A percentile compares a stretch with the other conserved stretches of the same genome.
Conservation (phyloP, 1,140 invertebrate genomes). For the Pseudomyrmex gracilis region DNA sequence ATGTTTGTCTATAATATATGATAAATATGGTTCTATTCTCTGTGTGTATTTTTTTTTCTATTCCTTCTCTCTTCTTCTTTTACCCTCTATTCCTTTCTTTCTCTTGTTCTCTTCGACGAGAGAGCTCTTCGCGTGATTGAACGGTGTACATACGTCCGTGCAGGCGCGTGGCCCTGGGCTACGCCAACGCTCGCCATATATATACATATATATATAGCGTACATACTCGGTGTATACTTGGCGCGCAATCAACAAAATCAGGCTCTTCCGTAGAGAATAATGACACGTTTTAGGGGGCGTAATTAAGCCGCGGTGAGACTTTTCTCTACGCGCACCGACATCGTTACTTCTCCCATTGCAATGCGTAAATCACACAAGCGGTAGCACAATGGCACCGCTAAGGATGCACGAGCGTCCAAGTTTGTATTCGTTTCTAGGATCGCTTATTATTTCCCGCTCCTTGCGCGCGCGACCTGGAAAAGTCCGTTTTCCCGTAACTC, state of each 20-base stretch:
- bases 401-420: slow-evolving; percentile 20
- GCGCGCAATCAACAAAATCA: slow-evolving; percentile 68
- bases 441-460: slow-evolving; percentile 2
- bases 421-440: not conserved
- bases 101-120: slow-evolving; percentile 41
- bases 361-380: slow-evolving; percentile 54
- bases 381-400: slow-evolving; percentile 46
- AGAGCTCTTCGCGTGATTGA: slow-evolving; percentile 65
- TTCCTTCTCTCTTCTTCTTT: slow-evolving; percentile 4
- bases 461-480: slow-evolving; percentile 25
- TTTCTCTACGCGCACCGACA: slow-evolving; percentile 37
- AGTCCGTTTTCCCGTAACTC: slow-evolving; percentile 7
- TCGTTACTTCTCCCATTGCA: slow-evolving; percentile 32
- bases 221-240: slow-evolving; percentile 32
- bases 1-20: slow-evolving; percentile 49
- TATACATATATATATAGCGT: no score
- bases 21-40: slow-evolving; percentile 42
- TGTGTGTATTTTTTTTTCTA: not conserved
- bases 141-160: slow-evolving; percentile 61
- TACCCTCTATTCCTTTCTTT: slow-evolving; percentile 6
- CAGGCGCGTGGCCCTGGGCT: slow-evolving; percentile 68
- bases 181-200: slow-evolving; percentile 62
- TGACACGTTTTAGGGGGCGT: slow-evolving; percentile 70
- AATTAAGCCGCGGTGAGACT: slow-evolving; percentile 62
- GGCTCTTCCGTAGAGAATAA: slow-evolving; percentile 54